These are phyloP conservation scores for Diadema setosum DNA, from an alignment of 35 echinoderm and acorn worm genomes.

Conservation along the genomic window DNA sequence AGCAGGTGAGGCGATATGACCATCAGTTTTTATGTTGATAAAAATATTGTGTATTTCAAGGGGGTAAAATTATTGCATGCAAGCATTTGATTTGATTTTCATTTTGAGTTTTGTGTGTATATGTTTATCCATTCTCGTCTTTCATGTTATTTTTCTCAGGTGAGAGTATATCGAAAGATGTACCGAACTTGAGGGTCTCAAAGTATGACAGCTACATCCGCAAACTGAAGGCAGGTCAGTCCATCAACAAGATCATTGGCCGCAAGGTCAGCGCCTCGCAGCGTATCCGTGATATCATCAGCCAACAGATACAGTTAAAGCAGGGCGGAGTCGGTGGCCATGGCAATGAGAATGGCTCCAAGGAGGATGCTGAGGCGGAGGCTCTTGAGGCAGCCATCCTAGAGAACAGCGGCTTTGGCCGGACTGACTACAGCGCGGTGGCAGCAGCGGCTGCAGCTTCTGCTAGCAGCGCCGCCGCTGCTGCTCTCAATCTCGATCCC, in stretches of 20 bases:
- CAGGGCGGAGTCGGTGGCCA: slow-evolving; percentile 10
- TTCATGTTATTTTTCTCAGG: slow-evolving; percentile 43
- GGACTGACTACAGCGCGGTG: not conserved
- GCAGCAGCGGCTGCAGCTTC: not conserved
- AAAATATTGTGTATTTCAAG: not conserved
- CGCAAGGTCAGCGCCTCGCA: slow-evolving; percentile 60
- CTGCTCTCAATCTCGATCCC: not conserved
- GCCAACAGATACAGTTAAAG: slow-evolving; percentile 65
- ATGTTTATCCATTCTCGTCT: not conserved
- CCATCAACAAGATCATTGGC: slow-evolving; percentile 82
- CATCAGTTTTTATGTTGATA: not conserved
- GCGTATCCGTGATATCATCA: slow-evolving; percentile 70
- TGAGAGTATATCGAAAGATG: slow-evolving; percentile 78
- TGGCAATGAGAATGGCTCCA: not conserved
- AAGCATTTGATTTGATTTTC: not conserved
- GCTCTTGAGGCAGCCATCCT: slow-evolving; percentile 9
- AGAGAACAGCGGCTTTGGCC: not conserved
- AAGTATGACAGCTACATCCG: slow-evolving; percentile 98
- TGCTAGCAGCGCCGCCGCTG: not conserved
- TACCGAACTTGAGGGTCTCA: slow-evolving; percentile 74
- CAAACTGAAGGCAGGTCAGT: slow-evolving; percentile 86
- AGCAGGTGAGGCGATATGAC: slow-evolving; percentile 64
- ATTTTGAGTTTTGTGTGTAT: not conserved
- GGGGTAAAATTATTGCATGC: not conserved
- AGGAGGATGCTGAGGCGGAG: not conserved